A percentile compares a stretch with the other conserved stretches of the same genome.
phyloP scores from a whole-genome alignment of 1,140 invertebrate genomes.

The Conus ventricosus region DNA sequence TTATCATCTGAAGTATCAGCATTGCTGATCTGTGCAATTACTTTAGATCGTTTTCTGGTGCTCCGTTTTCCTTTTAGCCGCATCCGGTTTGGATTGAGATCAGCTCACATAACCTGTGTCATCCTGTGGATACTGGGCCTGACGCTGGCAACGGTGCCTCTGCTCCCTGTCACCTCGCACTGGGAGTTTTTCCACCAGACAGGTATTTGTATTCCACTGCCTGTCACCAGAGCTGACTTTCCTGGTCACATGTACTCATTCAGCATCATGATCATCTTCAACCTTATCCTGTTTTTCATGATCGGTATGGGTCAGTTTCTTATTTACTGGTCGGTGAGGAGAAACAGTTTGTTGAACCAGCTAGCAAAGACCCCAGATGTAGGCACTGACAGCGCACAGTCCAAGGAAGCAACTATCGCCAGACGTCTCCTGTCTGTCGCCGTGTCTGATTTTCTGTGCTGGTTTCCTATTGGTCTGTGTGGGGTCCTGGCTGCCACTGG shows the following conservation, averaged over 20 bases:
- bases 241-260: constrained; percentile 47
- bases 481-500: no score
- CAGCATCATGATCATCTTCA: constrained; percentile 44
- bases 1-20: constrained; percentile 55
- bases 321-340: constrained; percentile 37
- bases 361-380: no score
- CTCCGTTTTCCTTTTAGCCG: constrained; percentile 55
- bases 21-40: constrained; percentile 51
- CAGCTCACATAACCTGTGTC: constrained; percentile 16
- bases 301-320: constrained; percentile 43
- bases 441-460: no score
- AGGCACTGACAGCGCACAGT: no score
- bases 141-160: constrained; percentile 35
- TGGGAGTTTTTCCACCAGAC: constrained; percentile 35
- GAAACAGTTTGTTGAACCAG: no score
- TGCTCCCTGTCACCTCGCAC: not conserved
- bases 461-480: no score
- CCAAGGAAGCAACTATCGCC: no score
- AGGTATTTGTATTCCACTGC: constrained; percentile 50
- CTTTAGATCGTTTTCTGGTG: constrained; percentile 52
- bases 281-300: constrained; percentile 8
- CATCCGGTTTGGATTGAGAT: constrained; percentile 18
- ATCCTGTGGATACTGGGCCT: constrained; percentile 38
- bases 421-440: no score
- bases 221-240: constrained; percentile 34